Conservation (phyloP, 2,113 vertebrate genomes). For the Dromiciops gliroides region DNA sequence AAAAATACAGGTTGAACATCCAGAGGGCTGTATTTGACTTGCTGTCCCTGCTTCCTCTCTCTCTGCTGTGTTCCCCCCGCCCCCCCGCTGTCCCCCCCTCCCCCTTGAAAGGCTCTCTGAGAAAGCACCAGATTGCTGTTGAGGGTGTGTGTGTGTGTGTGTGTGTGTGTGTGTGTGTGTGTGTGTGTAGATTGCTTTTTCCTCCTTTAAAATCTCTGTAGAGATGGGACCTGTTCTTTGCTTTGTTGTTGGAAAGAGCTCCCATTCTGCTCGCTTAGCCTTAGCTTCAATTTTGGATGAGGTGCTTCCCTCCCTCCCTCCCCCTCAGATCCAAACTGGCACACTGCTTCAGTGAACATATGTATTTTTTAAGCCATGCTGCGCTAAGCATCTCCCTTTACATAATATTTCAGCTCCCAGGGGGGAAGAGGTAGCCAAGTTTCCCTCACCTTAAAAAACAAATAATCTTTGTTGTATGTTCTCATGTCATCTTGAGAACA, state of each 20-base stretch:
- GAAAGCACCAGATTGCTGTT: not conserved
- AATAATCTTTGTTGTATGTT: constrained; percentile 30
- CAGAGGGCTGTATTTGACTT: not conserved
- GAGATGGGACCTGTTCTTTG: not conserved
- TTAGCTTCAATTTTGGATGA: not conserved
- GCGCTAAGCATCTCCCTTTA: constrained; percentile 26
- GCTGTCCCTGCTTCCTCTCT: not conserved
- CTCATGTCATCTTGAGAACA: not conserved
- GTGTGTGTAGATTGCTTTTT: no score
- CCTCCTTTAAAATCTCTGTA: not conserved
- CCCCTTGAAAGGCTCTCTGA: not conserved
- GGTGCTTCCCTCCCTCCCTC: not conserved
- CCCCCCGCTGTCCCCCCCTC: not conserved
- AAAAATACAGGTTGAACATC: not conserved
- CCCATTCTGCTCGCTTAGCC: constrained; percentile 7
- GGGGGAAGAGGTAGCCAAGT: not conserved
- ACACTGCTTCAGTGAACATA: constrained; percentile 10
- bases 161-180: no score
- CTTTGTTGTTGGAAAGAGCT: constrained; percentile 11
- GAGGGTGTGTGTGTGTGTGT: no score
- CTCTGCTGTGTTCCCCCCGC: not conserved
- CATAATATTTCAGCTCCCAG: constrained; percentile 35
- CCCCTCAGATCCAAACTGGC: constrained; percentile 11
- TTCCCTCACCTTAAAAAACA: constrained; percentile 54
- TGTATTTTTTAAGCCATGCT: not conserved